phyloP scores from a whole-genome alignment of 2,888 invertebrate genomes.

The Eilema depressum region DNA sequence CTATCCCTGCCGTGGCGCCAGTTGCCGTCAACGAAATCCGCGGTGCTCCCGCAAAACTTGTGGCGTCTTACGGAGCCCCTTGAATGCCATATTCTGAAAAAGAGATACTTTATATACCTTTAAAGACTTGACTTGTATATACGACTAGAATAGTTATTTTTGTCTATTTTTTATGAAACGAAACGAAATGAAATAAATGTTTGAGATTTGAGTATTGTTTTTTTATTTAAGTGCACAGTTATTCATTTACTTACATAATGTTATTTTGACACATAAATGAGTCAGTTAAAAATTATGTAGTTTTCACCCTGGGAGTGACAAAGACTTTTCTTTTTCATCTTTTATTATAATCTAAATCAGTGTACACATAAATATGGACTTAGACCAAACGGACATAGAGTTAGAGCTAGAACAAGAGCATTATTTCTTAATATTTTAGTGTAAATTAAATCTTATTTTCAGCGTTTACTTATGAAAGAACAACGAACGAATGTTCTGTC shows the following conservation, averaged over 20 bases:
- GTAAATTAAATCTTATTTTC: too few species aligned
- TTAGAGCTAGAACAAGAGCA: too few species aligned
- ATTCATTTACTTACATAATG: too few species aligned
- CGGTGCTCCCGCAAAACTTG: constrained; percentile 89
- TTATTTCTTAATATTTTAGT: too few species aligned
- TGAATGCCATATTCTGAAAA: constrained; percentile 61
- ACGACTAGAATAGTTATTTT: constrained; percentile 60
- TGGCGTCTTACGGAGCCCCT: constrained; percentile 84
- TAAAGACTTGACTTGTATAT: constrained; percentile 80
- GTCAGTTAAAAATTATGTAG: not conserved
- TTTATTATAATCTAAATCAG: not conserved
- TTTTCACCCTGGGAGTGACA: not conserved
- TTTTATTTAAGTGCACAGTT: not conserved
- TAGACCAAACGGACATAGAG: too few species aligned
- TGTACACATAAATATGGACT: too few species aligned
- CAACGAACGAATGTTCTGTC: too few species aligned
- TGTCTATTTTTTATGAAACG: constrained; percentile 60
- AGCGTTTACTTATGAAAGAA: too few species aligned
- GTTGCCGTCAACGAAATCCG: constrained; percentile 85
- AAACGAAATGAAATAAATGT: constrained; percentile 48
- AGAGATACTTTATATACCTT: constrained; percentile 59
- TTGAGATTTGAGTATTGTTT: constrained; percentile 24
- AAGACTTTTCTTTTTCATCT: not conserved
- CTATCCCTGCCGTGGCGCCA: constrained; percentile 83
- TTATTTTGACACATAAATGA: not conserved